phyloP scores from a whole-genome alignment of 2,113 vertebrate species.

The Sphyrna mokarran region DNA sequence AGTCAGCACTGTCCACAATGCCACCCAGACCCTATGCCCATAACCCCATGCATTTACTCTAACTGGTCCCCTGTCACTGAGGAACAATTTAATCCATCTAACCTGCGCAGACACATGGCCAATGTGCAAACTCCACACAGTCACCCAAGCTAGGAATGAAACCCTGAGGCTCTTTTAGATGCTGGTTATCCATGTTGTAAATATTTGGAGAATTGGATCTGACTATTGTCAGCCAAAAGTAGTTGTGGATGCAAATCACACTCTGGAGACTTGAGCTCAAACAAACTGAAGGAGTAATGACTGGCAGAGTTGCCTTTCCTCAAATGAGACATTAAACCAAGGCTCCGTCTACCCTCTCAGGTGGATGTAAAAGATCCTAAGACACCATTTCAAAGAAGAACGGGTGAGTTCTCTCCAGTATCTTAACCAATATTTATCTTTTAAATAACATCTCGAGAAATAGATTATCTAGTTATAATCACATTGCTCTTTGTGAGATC shows the following conservation, averaged over 20 bases:
- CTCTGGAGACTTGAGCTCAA: neutral
- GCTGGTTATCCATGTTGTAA: neutral
- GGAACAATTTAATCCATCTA: too few relatives aligned
- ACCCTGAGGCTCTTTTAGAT: neutral
- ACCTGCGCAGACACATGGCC: too few relatives aligned
- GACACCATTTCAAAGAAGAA: neutral
- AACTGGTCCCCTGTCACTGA: too few relatives aligned
- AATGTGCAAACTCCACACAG: too few relatives aligned
- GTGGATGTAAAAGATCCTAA: neutral
- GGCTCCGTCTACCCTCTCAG: neutral
- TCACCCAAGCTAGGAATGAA: too few relatives aligned
- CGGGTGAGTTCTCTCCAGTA: neutral
- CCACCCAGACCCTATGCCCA: too few relatives aligned
- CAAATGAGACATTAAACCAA: neutral
- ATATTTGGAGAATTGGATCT: neutral
- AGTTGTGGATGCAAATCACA: neutral
- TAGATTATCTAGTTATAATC: too few relatives aligned
- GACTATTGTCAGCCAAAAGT: neutral
- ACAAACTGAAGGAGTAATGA: neutral
- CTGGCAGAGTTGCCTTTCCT: neutral
- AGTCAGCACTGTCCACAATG: too few relatives aligned
- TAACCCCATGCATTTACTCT: too few relatives aligned
- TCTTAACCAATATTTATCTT: too few relatives aligned
- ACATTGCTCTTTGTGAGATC: too few relatives aligned
- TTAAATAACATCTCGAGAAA: too few relatives aligned